Conservation (phyloP, 2,113 vertebrate genomes). For the Gavialis gangeticus region DNA sequence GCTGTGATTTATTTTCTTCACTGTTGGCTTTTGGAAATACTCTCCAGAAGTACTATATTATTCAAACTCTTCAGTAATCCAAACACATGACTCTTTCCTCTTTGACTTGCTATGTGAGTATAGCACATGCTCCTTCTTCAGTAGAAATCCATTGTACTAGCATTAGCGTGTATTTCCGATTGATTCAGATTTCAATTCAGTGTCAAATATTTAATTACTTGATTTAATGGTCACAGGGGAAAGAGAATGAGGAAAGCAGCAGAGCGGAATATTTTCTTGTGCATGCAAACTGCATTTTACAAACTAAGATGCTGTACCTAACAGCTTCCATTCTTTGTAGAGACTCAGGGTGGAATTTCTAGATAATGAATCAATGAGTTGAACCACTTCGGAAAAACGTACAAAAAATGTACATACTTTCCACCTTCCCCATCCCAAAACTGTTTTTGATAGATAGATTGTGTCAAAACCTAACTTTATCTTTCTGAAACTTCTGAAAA, state of each 20-base stretch:
- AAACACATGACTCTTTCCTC: neutral
- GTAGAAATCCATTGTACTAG: neutral
- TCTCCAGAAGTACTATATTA: neutral
- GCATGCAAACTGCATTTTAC: neutral
- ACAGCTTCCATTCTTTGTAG: neutral
- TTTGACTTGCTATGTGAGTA: neutral
- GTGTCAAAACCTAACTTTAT: slow-evolving; percentile 13
- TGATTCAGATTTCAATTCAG: neutral
- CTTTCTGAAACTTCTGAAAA: slow-evolving; percentile 24
- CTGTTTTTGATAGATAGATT: slow-evolving; percentile 32
- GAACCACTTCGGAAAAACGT: neutral
- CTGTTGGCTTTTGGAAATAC: neutral
- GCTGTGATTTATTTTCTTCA: neutral
- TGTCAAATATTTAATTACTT: neutral
- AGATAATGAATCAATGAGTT: slow-evolving; percentile 27
- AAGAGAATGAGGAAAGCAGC: neutral
- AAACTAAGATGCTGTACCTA: neutral
- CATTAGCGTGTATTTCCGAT: neutral
- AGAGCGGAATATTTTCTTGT: neutral
- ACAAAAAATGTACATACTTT: slow-evolving; percentile 11
- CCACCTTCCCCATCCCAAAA: slow-evolving; percentile 42
- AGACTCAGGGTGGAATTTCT: neutral
- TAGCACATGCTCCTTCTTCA: neutral
- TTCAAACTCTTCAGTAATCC: neutral
- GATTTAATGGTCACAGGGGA: slow-evolving; percentile 13